phyloP scores from a whole-genome alignment of 2,888 invertebrate genomes.

The Cantharis nigra region DNA sequence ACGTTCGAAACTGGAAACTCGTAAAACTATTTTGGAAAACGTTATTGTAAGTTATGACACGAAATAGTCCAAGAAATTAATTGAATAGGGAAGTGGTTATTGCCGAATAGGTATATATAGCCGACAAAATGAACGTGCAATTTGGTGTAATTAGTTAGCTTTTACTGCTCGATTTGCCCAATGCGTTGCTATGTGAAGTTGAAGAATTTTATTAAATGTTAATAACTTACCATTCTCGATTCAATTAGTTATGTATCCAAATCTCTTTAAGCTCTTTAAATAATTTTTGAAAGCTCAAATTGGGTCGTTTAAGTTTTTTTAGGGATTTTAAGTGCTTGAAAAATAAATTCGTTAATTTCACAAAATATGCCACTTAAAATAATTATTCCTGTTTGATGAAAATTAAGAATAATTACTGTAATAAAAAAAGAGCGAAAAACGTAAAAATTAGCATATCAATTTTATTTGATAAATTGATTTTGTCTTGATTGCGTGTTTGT shows the following conservation, averaged over 20 bases:
- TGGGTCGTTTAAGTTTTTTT: not conserved
- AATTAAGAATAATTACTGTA: not conserved
- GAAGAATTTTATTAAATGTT: not conserved
- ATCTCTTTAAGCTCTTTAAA: not conserved
- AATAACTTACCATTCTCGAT: not conserved
- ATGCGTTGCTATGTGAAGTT: not conserved
- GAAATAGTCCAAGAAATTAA: not conserved
- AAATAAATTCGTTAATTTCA: conserved; percentile 3
- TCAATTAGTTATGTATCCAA: not conserved
- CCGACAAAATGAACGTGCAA: not conserved
- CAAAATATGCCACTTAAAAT: conserved; percentile 11
- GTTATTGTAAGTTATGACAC: not conserved
- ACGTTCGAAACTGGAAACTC: not conserved
- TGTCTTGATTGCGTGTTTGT: conserved; percentile 12
- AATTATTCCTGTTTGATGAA: conserved; percentile 10
- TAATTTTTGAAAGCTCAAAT: not conserved
- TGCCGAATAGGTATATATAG: not conserved
- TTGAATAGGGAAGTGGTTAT: not conserved
- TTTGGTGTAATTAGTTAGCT: not conserved
- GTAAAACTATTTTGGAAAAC: not conserved
- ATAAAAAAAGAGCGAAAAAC: conserved; percentile 11
- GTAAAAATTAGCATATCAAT: conserved; percentile 17
- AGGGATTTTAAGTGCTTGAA: not conserved
- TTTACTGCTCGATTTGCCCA: not conserved
- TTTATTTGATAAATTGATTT: conserved; percentile 17